phyloP scores from a whole-genome alignment of 1,140 invertebrate genomes.

The Proctacanthus coquilletti region DNA sequence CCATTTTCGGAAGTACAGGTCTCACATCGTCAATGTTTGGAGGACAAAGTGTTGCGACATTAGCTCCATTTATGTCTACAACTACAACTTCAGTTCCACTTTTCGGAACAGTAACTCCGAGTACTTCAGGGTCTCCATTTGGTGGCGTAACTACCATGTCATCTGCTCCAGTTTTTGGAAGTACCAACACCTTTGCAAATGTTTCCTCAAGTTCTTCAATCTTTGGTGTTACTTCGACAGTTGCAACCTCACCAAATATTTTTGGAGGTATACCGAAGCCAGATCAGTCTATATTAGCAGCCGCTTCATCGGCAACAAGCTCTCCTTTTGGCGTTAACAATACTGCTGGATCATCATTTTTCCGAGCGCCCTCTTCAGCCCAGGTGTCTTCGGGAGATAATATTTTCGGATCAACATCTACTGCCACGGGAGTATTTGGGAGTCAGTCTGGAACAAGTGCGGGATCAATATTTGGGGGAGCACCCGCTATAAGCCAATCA shows the following conservation, averaged over 20 bases:
- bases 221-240: too few species aligned
- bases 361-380: not conserved
- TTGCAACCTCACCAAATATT: slow-evolving; percentile 11
- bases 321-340: not conserved
- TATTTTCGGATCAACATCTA: not conserved
- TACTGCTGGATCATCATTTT: not conserved
- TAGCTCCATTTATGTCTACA: too few species aligned
- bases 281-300: slow-evolving; percentile 17
- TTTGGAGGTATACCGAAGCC: slow-evolving; percentile 19
- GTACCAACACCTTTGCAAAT: not conserved
- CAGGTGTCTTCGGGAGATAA: not conserved
- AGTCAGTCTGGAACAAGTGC: not conserved
- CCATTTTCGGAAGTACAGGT: too few species aligned
- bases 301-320: slow-evolving; percentile 7
- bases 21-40: too few species aligned
- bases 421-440: not conserved
- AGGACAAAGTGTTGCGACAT: too few species aligned
- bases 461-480: not conserved
- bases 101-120: slow-evolving; percentile 5
- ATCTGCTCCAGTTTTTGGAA: slow-evolving; percentile 10
- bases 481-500: not conserved
- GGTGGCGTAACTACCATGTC: slow-evolving; percentile 4
- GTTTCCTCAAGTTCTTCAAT: too few species aligned
- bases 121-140: slow-evolving; percentile 3
- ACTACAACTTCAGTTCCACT: too few species aligned